Evolutionary conservation across 2,888 invertebrate genomes (phyloP), one percentile per base, ranked within the genome.

Genomic region (Panzeria rudis): DNA sequence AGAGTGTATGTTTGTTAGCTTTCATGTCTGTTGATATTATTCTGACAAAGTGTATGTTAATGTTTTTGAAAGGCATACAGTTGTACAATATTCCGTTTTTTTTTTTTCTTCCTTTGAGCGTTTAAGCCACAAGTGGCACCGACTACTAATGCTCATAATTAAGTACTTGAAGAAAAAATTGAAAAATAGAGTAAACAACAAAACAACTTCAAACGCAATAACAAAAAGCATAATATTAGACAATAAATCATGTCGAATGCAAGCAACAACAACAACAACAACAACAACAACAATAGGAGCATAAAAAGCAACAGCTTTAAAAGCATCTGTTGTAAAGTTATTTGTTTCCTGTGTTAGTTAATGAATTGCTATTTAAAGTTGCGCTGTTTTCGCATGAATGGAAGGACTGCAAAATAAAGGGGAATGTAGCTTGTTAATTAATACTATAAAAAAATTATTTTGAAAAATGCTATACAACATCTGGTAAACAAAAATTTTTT

Each of bases 41-140:
- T 68, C n/a, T 35, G 47, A 56, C n/a, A 68, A 20, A 78, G 44
- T 54, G 64, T 56, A n/a, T 56, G 17, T 66, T 66, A 44, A 47
- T 80, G 64, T 66, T 72, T 64, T 64, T 50, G 64, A 80, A 56
- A 56, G 64, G 44, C 1, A 9, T 23, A 71, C 54, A 15, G 17
- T 7, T 64, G n/a, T 35, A 44, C 1, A 44, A 13, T 32, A 11
- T 47, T 35, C 3, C 29, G 3, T 29, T 29, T 29, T 29, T 29
- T 7, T 25, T 50, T 52, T 3, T 41, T 15, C 25, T 6, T 6
- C n/a, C 8, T 20, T 17, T 17, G 23, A n/a, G 38, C 32, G 15
- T 66, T 44, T 11, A 41, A 17, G 77, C 71, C 82, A 59, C 77
- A 83, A 83, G 64, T 72, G 66, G 23, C 44, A 64, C n/a, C n/a